Evolutionary conservation across 2,888 invertebrate genomes (phyloP).

Genomic region (Neuroscelio doddi): DNA sequence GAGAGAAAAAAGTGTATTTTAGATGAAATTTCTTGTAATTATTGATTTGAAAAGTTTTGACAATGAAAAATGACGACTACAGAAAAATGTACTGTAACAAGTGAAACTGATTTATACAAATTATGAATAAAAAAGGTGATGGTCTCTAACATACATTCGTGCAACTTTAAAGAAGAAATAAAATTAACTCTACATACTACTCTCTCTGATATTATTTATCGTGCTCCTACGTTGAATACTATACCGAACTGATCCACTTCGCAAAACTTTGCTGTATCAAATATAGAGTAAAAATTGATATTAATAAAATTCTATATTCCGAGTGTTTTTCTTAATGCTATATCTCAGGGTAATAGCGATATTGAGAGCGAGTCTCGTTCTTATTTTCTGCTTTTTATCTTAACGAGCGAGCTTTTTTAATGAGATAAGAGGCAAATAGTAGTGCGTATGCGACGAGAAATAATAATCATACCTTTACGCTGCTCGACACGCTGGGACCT

Average conservation of each 20-base stretch:
- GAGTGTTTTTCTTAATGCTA: slow-evolving; percentile 1
- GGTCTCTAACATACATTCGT: not conserved
- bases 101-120: too few species aligned
- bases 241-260: slow-evolving; percentile 7
- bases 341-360: slow-evolving; percentile 6
- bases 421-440: slow-evolving; percentile 19
- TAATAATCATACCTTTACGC: slow-evolving; percentile 67
- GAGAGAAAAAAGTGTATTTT: too few species aligned
- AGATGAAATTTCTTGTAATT: too few species aligned
- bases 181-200: slow-evolving; percentile 1
- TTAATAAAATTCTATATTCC: not conserved
- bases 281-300: not conserved
- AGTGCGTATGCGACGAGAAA: slow-evolving; percentile 7
- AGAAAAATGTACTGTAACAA: too few species aligned
- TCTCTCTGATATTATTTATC: slow-evolving; percentile 9
- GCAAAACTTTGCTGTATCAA: slow-evolving; percentile 12
- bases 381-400: slow-evolving; percentile 20
- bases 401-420: slow-evolving; percentile 1
- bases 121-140: too few species aligned
- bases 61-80: too few species aligned
- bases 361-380: not conserved
- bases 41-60: too few species aligned
- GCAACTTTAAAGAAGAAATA: not conserved
- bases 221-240: slow-evolving; percentile 5
- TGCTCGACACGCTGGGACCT: slow-evolving; percentile 72